These are phyloP conservation scores for Staurois parvus DNA, from an alignment of 2,797 vertebrate species.

Conservation along the genomic window DNA sequence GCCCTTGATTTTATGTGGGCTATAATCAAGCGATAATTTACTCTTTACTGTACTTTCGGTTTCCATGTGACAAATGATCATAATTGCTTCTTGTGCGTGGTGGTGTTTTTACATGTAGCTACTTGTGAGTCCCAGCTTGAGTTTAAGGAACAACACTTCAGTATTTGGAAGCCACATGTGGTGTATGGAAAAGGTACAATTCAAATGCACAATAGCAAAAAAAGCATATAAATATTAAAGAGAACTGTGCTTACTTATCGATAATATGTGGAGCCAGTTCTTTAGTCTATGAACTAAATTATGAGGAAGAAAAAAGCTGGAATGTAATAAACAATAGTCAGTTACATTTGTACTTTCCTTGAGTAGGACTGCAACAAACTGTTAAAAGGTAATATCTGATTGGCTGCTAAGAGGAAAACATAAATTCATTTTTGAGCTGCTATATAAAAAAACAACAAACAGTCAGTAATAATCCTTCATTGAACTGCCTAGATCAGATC, in stretches of 20 bases:
- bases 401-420: too few species aligned
- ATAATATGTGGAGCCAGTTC: not conserved
- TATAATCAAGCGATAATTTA: slow-evolving; percentile 45
- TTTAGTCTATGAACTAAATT: not conserved
- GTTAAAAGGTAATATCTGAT: too few species aligned
- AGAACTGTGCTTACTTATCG: not conserved
- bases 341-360: not conserved
- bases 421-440: too few species aligned
- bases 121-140: slow-evolving; percentile 18
- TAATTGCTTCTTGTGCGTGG: slow-evolving; percentile 29
- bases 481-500: too few species aligned
- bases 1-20: slow-evolving; percentile 26
- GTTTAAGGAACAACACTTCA: not conserved
- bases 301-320: not conserved
- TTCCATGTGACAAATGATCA: slow-evolving; percentile 33
- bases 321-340: not conserved
- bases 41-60: slow-evolving; percentile 15
- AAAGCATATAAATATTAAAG: not conserved
- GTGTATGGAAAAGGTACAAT: not conserved
- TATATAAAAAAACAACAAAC: too few species aligned
- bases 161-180: not conserved
- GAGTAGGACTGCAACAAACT: not conserved
- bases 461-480: too few species aligned
- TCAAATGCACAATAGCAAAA: not conserved
- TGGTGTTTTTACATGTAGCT: slow-evolving; percentile 1